Percentiles rank a stretch among this genome's conserved stretches.
Conservation (phyloP, 2,113 vertebrate species). For the Epinephelus fuscoguttatus region DNA sequence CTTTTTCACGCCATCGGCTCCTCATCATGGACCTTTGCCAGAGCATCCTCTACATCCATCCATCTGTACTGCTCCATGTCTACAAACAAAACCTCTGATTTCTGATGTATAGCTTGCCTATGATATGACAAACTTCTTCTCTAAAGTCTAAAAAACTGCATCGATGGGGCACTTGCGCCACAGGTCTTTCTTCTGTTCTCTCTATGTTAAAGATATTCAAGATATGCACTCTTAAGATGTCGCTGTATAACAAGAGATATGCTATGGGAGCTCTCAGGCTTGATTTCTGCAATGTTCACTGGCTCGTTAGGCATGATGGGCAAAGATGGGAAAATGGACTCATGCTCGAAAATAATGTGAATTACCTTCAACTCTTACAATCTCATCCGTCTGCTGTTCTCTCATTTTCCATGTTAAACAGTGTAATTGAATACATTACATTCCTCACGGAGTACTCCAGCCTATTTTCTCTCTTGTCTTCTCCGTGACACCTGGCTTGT, state of each 20-base stretch:
- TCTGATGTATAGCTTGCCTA: no score
- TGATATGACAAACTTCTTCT: no score
- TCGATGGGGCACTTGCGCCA: no score
- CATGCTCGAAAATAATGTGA: neutral
- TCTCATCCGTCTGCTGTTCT: neutral
- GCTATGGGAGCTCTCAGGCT: neutral
- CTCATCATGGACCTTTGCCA: no score
- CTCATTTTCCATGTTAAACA: constrained; percentile 22
- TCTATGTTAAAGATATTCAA: neutral
- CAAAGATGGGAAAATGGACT: constrained; percentile 1
- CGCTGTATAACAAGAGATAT: neutral
- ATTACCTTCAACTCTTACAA: neutral
- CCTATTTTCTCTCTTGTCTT: constrained; percentile 2
- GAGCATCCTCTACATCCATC: no score
- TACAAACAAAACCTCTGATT: no score
- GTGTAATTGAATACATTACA: constrained; percentile 29
- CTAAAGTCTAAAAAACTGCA: no score
- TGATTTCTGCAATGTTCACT: neutral
- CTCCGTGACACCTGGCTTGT: constrained; percentile 27
- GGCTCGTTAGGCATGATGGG: constrained; percentile 5
- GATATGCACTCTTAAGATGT: neutral
- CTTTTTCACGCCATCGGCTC: no score
- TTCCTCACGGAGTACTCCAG: neutral
- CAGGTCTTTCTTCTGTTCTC: neutral
- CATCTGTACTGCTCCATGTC: no score